Evolutionary conservation across 2,888 invertebrate genomes (phyloP), one percentile per base, ranked within the genome.

Genomic region (Hirtodrosophila confusa): DNA sequence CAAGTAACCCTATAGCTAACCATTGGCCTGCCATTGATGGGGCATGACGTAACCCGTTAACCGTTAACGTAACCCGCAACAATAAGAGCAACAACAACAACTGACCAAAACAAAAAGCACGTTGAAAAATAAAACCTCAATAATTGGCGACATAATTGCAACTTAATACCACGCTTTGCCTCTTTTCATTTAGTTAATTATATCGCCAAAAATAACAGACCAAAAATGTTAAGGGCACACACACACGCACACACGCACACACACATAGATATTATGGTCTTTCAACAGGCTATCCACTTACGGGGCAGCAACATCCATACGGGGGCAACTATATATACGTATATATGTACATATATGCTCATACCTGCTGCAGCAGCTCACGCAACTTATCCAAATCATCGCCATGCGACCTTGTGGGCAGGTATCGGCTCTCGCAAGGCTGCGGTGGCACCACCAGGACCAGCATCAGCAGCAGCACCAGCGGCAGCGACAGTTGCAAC

Each of bases 351-450:
- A 27, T 10, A 4, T 31, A n/a, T n/a, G n/a, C 17, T 83, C 93
- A 92, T 90, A 93, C 93, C 91, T 93, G 93, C 90, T 92, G 92
- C 89, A 93, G 91, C 71, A 93, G 88, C 78, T 93, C 93, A 74
- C 92, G 90, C 73, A 93, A 89, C 90, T 93, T 93, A 84, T 93
- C 93, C 86, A 93, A 89, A 82, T 93, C 91, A 84, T 93, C 93
- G 55, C 91, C 91, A 77, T 92, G 92, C 72, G 92, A 91, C 89
- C 93, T 91, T 75, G 93, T 93, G 48, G 93, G 93, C 64, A 93
- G 89, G 78, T 93, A 93, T 80, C 93, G 90, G 58, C 90, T 84
- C 71, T 91, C 91, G 66, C 89, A 89, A 72, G 89, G 87, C 68
- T 83, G 89, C 80, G 82, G 86, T 65, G 86, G 83, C 71, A 80